Evolutionary conservation across 2,888 invertebrate genomes (phyloP).

Genomic region (Stenodera caucasica): DNA sequence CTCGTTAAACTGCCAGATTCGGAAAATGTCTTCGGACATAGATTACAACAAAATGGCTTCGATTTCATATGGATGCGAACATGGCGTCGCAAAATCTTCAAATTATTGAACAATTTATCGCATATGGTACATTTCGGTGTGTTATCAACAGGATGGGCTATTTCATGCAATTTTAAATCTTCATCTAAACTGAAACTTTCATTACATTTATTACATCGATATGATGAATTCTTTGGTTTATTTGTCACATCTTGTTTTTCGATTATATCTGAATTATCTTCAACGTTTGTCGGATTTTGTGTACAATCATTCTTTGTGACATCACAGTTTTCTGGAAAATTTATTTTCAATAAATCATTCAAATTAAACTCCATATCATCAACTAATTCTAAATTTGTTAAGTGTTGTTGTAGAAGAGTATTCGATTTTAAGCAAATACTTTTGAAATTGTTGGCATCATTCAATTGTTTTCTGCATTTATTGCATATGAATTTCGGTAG

Average conservation of each 20-base stretch:
- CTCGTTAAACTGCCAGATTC: constrained; percentile 48
- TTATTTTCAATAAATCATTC: constrained; percentile 30
- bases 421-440: constrained; percentile 44
- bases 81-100: constrained; percentile 46
- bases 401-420: constrained; percentile 37
- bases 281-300: constrained; percentile 29
- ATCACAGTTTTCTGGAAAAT: constrained; percentile 27
- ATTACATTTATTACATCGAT: constrained; percentile 39
- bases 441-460: constrained; percentile 41
- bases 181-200: constrained; percentile 42
- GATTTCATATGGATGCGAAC: constrained; percentile 45
- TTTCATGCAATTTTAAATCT: constrained; percentile 45
- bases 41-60: constrained; percentile 45
- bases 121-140: constrained; percentile 44
- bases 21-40: constrained; percentile 45
- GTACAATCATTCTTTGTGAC: constrained; percentile 24
- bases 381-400: constrained; percentile 33
- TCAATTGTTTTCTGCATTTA: constrained; percentile 41
- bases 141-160: constrained; percentile 42
- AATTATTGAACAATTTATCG: constrained; percentile 43
- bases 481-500: constrained; percentile 42
- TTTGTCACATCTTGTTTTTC: constrained; percentile 14
- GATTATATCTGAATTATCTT: constrained; percentile 20
- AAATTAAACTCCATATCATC: constrained; percentile 37
- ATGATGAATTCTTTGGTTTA: constrained; percentile 15